A percentile compares a stretch with the other conserved stretches of the same genome.
Conservation (phyloP, 2,113 vertebrate species). For the Rhineura floridana region DNA sequence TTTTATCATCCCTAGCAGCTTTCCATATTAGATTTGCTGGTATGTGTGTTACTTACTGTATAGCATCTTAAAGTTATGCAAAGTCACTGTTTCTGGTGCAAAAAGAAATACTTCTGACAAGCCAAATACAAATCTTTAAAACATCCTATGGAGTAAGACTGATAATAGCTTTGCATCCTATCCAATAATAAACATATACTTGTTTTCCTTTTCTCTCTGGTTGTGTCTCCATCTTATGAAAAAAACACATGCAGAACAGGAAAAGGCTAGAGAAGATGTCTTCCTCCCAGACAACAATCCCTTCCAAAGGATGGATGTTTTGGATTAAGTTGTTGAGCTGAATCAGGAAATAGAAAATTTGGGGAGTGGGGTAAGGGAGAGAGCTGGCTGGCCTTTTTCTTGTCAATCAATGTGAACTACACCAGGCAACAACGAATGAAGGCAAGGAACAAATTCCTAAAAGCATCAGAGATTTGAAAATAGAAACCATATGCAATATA, state of each 20-base stretch:
- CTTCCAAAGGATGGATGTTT: constrained; percentile 6
- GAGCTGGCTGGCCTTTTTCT: constrained; percentile 12
- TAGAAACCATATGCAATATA: constrained; percentile 65
- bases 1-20: neutral
- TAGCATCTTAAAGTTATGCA: neutral
- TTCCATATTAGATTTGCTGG: neutral
- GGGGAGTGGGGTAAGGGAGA: neutral
- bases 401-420: constrained; percentile 44
- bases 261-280: constrained; percentile 5
- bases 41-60: neutral
- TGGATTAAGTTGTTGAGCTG: constrained; percentile 5
- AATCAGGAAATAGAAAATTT: constrained; percentile 33
- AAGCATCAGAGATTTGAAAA: constrained; percentile 69
- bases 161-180: neutral
- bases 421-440: constrained; percentile 55
- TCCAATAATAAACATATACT: no score
- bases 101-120: neutral
- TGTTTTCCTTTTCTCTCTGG: neutral
- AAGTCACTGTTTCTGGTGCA: neutral
- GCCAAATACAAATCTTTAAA: neutral
- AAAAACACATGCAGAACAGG: neutral
- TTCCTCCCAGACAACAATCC: neutral
- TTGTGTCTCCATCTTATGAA: constrained; percentile 12
- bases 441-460: constrained; percentile 72
- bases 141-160: neutral